These are phyloP conservation scores for Gymnocephalus cernua DNA, from an alignment of 2,113 vertebrate species.

Conservation along the genomic window DNA sequence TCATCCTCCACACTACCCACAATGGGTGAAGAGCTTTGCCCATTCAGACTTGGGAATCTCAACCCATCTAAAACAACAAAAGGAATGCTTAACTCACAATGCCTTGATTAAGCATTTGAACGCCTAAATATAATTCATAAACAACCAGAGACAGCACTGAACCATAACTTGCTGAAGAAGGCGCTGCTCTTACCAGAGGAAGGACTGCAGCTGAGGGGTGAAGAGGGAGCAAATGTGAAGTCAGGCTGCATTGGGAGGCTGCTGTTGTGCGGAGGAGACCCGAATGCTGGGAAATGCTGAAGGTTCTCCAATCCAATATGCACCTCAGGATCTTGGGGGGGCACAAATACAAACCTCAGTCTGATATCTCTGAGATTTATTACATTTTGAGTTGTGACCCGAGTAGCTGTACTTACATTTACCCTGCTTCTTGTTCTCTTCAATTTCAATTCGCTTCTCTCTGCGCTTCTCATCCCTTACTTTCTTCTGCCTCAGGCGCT, in stretches of 20 bases:
- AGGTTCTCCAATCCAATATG: slow-evolving; percentile 98
- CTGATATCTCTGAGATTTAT: not conserved
- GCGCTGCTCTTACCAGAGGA: slow-evolving; percentile 74
- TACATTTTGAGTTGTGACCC: not conserved
- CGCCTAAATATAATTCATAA: not conserved
- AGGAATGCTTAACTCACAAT: not conserved
- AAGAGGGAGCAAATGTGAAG: slow-evolving; percentile 73
- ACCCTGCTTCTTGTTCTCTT: slow-evolving; percentile 97
- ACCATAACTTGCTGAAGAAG: not conserved
- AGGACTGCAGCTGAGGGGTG: slow-evolving; percentile 83
- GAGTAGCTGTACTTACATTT: slow-evolving; percentile 88
- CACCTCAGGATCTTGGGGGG: slow-evolving; percentile 92
- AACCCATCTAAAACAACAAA: slow-evolving; percentile 72
- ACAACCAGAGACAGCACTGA: not conserved
- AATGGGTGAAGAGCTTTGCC: slow-evolving; percentile 78
- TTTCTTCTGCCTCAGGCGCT: slow-evolving; percentile 94
- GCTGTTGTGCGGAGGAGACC: slow-evolving; percentile 82
- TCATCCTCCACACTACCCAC: slow-evolving; percentile 93
- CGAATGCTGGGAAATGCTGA: slow-evolving; percentile 97
- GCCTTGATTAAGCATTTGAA: not conserved
- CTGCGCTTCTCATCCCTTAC: slow-evolving; percentile 94
- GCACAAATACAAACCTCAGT: not conserved
- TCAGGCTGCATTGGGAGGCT: slow-evolving; percentile 72
- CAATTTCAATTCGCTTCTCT: slow-evolving; percentile 96
- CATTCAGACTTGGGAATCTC: slow-evolving; percentile 80